Conservation (phyloP, 2,797 vertebrate species). For the Emydoidea blandingii region DNA sequence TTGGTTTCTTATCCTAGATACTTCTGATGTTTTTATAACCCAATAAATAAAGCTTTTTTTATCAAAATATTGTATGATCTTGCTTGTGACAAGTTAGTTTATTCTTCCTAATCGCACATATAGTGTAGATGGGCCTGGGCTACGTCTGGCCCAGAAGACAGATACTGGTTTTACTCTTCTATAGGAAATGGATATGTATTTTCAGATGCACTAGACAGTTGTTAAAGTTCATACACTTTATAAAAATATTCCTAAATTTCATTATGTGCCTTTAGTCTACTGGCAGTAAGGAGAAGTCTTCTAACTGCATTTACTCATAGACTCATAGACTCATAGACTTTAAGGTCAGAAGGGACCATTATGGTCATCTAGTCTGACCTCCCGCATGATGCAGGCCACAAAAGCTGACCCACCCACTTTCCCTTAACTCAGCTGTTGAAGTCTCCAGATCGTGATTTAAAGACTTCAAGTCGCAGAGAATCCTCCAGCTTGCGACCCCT, state of each 20-base stretch:
- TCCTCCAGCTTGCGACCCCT: too few relatives aligned
- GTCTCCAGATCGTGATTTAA: too few relatives aligned
- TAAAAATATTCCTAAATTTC: conserved; percentile 51
- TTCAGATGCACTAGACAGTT: neutral
- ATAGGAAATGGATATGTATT: neutral
- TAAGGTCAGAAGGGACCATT: too few relatives aligned
- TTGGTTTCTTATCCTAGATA: neutral
- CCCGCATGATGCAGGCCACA: too few relatives aligned
- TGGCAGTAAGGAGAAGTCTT: conserved; percentile 67
- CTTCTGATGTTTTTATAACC: neutral
- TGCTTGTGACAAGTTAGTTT: neutral
- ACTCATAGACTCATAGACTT: too few relatives aligned
- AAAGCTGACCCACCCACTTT: too few relatives aligned
- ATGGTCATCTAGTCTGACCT: too few relatives aligned
- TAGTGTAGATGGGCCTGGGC: neutral
- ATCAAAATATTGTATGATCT: neutral
- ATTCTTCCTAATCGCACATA: neutral
- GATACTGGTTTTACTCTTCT: neutral
- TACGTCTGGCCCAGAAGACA: neutral
- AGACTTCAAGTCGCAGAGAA: too few relatives aligned
- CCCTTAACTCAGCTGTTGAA: too few relatives aligned
- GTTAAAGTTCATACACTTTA: conserved; percentile 13
- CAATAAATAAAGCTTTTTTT: neutral
- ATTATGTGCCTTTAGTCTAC: conserved; percentile 58
- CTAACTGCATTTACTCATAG: conserved; percentile 70